Evolutionary conservation across 2,113 vertebrate species (phyloP).

Genomic region (Oreochromis tanganicae): DNA sequence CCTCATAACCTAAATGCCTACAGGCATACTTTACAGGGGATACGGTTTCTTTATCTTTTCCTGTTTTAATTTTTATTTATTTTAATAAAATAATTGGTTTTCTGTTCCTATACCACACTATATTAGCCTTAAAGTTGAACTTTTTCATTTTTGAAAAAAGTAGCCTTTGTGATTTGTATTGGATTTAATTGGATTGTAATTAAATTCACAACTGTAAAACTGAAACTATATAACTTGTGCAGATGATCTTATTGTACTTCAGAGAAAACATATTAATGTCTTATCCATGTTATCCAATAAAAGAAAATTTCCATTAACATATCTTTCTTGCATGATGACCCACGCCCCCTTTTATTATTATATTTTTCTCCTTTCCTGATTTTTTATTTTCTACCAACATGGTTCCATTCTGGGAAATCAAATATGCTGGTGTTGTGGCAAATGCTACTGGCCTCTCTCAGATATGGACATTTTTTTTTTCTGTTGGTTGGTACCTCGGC

Average conservation of each 20-base stretch:
- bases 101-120: neutral
- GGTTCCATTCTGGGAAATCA: neutral
- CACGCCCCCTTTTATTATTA: fast-evolving
- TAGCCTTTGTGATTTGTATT: neutral
- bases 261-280: neutral
- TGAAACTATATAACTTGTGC: neutral
- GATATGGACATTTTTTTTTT: neutral
- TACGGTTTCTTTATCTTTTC: neutral
- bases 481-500: neutral
- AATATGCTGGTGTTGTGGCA: neutral
- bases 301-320: neutral
- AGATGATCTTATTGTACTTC: neutral
- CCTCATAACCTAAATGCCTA: neutral
- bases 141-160: neutral
- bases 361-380: neutral
- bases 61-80: neutral
- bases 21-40: neutral
- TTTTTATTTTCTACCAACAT: neutral
- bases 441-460: neutral
- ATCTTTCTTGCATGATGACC: neutral
- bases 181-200: neutral
- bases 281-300: neutral
- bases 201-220: neutral
- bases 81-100: neutral
- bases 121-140: neutral